Conservation (phyloP, 2,888 invertebrate species). For the Perizoma flavofasciatum region DNA sequence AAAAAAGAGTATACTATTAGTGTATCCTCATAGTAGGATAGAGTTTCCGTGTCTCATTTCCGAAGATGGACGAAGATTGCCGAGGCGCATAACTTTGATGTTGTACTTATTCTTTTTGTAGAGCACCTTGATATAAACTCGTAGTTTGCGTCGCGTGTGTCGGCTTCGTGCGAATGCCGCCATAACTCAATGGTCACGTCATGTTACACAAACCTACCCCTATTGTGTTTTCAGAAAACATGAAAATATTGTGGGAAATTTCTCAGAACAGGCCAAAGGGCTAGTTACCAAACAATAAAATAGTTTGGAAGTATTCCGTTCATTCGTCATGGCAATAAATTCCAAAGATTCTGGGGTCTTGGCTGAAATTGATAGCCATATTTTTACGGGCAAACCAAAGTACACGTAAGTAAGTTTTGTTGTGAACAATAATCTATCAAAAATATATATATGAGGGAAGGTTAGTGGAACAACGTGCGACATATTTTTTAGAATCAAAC, state of each 20-base stretch:
- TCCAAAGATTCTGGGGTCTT: constrained; percentile 6
- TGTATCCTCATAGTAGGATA: too few relatives aligned
- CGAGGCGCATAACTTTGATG: too few relatives aligned
- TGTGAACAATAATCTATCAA: too few relatives aligned
- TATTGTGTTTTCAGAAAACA: constrained; percentile 33
- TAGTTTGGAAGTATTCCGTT: constrained; percentile 21
- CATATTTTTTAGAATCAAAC: too few relatives aligned
- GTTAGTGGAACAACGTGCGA: too few relatives aligned
- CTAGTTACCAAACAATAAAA: constrained; percentile 11
- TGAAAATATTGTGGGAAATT: constrained; percentile 28
- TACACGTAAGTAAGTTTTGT: too few relatives aligned
- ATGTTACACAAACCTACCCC: constrained; percentile 40
- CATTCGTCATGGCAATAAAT: constrained; percentile 23
- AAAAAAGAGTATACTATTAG: too few relatives aligned
- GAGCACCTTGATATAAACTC: not conserved
- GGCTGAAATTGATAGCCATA: not conserved
- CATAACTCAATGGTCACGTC: constrained; percentile 48
- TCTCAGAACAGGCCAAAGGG: constrained; percentile 15
- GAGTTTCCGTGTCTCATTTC: too few relatives aligned
- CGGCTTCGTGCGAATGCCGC: constrained; percentile 39
- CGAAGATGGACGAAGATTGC: too few relatives aligned
- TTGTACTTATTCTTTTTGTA: not conserved
- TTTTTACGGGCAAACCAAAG: not conserved
- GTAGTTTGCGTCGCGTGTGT: constrained; percentile 13
- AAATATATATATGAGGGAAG: too few relatives aligned